phyloP scores from a whole-genome alignment of 2,888 invertebrate genomes.

The Nomada lathburiana region DNA sequence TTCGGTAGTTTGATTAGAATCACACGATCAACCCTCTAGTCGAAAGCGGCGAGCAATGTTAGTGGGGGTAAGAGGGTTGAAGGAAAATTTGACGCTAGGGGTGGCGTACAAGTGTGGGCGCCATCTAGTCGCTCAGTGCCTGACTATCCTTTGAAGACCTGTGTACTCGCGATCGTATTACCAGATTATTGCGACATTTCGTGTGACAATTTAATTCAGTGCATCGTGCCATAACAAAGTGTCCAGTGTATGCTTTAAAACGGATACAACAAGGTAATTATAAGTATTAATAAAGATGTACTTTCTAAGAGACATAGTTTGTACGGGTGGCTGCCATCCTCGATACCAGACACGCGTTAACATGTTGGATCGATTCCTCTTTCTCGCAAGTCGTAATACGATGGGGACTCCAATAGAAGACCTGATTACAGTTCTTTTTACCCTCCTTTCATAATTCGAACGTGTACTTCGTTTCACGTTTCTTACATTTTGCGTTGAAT shows the following conservation, averaged over 20 bases:
- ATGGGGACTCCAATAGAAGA: conserved; percentile 31
- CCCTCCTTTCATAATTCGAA: not conserved
- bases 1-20: conserved; percentile 43
- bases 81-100: conserved; percentile 62
- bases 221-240: conserved; percentile 71
- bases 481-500: not conserved
- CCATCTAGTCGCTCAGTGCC: conserved; percentile 78
- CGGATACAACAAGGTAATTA: conserved; percentile 70
- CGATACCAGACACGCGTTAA: conserved; percentile 75
- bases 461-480: not conserved
- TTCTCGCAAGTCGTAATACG: conserved; percentile 71
- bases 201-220: conserved; percentile 63
- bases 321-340: conserved; percentile 57
- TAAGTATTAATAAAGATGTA: conserved; percentile 1
- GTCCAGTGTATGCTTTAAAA: conserved; percentile 67
- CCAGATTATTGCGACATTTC: conserved; percentile 71
- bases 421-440: conserved; percentile 28
- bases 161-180: conserved; percentile 70
- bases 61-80: conserved; percentile 25
- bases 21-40: conserved; percentile 53
- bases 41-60: conserved; percentile 35
- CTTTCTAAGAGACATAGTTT: not conserved
- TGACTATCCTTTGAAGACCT: conserved; percentile 76
- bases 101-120: conserved; percentile 72
- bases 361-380: conserved; percentile 81